Evolutionary conservation across 2,113 vertebrate species (phyloP).

Genomic region (Oncorhynchus masou): DNA sequence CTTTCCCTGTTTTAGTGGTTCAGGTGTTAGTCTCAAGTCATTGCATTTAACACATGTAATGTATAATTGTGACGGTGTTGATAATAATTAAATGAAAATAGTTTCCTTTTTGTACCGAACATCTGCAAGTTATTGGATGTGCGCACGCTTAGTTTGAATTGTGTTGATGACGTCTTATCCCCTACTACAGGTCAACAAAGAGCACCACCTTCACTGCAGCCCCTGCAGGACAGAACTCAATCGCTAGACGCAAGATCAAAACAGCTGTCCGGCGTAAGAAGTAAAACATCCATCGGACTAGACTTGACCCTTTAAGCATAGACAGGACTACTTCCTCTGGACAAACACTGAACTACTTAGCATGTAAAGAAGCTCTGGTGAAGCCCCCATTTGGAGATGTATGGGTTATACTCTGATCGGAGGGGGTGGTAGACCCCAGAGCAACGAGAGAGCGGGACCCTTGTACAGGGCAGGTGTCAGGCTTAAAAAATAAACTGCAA

Average conservation of each 20-base stretch:
- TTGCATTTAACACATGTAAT: too few relatives aligned
- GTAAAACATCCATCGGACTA: conserved; percentile 66
- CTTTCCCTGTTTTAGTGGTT: too few relatives aligned
- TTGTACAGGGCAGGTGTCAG: too few relatives aligned
- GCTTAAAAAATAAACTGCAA: conserved; percentile 34
- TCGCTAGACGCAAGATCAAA: conserved; percentile 91
- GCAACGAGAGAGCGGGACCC: too few relatives aligned
- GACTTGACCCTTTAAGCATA: conserved; percentile 26
- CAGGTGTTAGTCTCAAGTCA: too few relatives aligned
- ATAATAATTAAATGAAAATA: too few relatives aligned
- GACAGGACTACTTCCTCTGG: conserved; percentile 6
- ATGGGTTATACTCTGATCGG: too few relatives aligned
- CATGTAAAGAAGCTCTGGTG: neutral
- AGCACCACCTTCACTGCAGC: conserved; percentile 43
- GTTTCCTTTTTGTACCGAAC: too few relatives aligned
- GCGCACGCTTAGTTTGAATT: neutral
- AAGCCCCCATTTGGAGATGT: too few relatives aligned
- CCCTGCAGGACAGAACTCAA: conserved; percentile 70
- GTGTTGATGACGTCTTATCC: neutral
- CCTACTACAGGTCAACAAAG: conserved; percentile 59
- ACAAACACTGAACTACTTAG: conserved; percentile 58
- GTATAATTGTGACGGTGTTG: too few relatives aligned
- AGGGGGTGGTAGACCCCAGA: too few relatives aligned
- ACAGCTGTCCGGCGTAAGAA: conserved; percentile 92
- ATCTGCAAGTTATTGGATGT: conserved; percentile 38